Base-by-base conservation (phyloP, 2,113 vertebrate species). In the Daboia siamensis region DNA sequence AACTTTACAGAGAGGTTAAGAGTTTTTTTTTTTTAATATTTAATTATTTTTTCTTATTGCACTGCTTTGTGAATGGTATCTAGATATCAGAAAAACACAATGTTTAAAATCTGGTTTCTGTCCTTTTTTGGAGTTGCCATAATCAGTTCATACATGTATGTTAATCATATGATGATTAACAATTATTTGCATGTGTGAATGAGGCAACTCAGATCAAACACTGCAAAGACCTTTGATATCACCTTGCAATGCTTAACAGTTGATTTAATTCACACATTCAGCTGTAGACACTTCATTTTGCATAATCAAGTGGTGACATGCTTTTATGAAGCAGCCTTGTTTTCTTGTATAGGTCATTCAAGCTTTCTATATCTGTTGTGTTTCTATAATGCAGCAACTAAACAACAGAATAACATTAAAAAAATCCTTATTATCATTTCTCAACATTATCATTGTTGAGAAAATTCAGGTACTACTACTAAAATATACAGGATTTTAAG, bases 151-250 rank as follows among this genome's bases (percentile, higher is more conserved):
- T 86, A 26, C 48, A 64, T 87, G 86, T 33, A 54, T 26, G 33
- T 69, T 64, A 48, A 17, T 87, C 57, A 52, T 21, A 24, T 91
- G 80, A 91, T 91, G 29, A 86, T 20, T 39, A 24, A 48, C 21
- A 9, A 17, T 91, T 48, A 69, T 69, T 69, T 87, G n/a, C 48
- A 88, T 74, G 86, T 88, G 59, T 74, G 91, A 92, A 91, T 91
- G 91, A 87, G 86, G 57, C 59, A 92, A 44, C 59, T 44, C 21
- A 69, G 85, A 64, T 91, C 57, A 87, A 88, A 87, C 84, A 69
- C 20, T 69, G 46, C 21, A 91, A 55, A 91, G 90, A 80, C n/a
- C n/a, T 69, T 55, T 69, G 20, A 39, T 69, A 87, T 74, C 13
- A 74, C 15, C 61, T n/a, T 39, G 88, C 44, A 87, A 57, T 91